Percentiles rank a stretch among this genome's conserved stretches.
Evolutionary conservation across 2,888 invertebrate species (phyloP).

Genomic region (Cacoxenus indagator): DNA sequence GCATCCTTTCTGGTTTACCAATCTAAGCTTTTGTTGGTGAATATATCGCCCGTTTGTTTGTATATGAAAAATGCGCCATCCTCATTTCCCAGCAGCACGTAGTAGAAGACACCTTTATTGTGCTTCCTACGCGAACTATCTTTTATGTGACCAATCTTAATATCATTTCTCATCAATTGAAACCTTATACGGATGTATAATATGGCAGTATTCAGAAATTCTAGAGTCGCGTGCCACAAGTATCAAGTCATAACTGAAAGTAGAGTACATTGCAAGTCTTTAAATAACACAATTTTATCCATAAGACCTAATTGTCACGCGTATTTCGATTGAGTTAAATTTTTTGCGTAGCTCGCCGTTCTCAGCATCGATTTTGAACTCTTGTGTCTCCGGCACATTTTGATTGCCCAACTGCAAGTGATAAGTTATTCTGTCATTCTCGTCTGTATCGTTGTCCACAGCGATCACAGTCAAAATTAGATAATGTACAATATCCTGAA

Average conservation of each 20-base stretch:
- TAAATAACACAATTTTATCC: background rate
- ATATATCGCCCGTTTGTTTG: slow-evolving; percentile 83
- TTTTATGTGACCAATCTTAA: slow-evolving; percentile 75
- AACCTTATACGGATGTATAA: slow-evolving; percentile 80
- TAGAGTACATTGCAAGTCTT: too few relatives aligned
- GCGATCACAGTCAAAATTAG: slow-evolving; percentile 87
- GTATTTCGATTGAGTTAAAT: too few relatives aligned
- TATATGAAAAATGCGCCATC: slow-evolving; percentile 84
- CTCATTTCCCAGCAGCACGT: slow-evolving; percentile 83
- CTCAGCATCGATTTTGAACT: slow-evolving; percentile 83
- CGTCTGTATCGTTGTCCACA: slow-evolving; percentile 84
- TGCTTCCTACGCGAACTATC: slow-evolving; percentile 79
- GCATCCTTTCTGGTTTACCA: too few relatives aligned
- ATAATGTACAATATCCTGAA: slow-evolving; percentile 81
- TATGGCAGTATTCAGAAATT: too few relatives aligned
- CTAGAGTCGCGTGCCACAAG: slow-evolving; percentile 86
- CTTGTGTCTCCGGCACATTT: slow-evolving; percentile 83
- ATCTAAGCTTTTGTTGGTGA: slow-evolving; percentile 85
- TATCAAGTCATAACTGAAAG: slow-evolving; percentile 77
- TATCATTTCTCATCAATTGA: slow-evolving; percentile 80
- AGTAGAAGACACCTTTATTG: slow-evolving; percentile 87
- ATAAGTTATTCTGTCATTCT: slow-evolving; percentile 88
- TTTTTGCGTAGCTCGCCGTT: slow-evolving; percentile 87
- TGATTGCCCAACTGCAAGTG: slow-evolving; percentile 81
- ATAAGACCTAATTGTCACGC: too few relatives aligned